Conservation (phyloP, 2,797 vertebrate genomes). For the Pipistrellus pipistrellus region DNA sequence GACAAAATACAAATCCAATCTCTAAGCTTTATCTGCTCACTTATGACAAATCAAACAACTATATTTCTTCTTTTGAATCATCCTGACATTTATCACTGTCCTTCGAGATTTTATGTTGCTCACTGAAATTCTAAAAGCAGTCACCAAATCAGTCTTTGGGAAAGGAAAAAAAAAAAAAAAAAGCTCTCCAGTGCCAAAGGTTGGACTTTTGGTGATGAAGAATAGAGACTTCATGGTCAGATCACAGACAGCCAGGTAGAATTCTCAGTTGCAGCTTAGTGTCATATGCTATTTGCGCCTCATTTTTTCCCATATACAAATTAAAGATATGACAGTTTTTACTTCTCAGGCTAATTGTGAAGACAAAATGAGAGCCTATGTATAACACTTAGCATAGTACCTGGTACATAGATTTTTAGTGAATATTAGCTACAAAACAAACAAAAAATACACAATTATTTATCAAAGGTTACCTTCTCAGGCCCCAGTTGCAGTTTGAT, state of each 20-base stretch:
- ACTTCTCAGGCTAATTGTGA: not conserved
- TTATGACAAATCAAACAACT: not conserved
- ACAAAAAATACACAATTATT: not conserved
- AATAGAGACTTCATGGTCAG: not conserved
- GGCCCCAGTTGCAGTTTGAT: not conserved
- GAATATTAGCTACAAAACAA: not conserved
- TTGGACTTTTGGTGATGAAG: not conserved
- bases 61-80: not conserved
- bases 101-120: constrained; percentile 22
- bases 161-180: not conserved
- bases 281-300: not conserved
- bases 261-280: not conserved
- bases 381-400: not conserved
- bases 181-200: not conserved
- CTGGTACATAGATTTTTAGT: not conserved
- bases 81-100: not conserved
- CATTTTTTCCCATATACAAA: not conserved
- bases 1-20: not conserved
- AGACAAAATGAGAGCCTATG: not conserved
- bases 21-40: not conserved
- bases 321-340: not conserved
- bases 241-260: not conserved
- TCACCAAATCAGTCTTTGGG: constrained; percentile 1
- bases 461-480: not conserved
- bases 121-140: constrained; percentile 3